Base-by-base conservation (phyloP, 2,888 invertebrate genomes). In the Hydriomena furcata region DNA sequence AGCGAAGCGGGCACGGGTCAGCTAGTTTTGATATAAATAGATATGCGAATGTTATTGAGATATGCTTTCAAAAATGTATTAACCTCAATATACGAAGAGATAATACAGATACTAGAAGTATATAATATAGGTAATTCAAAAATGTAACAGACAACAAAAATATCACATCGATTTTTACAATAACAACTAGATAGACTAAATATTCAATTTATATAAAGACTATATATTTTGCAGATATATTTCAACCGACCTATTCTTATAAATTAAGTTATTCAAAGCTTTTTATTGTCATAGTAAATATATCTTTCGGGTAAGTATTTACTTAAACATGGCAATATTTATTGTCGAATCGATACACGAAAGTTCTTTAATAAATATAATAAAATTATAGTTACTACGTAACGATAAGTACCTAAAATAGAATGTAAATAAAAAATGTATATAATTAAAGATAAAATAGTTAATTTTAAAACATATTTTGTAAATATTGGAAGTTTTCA, bases 141-240 rank as follows among this genome's bases (percentile, higher is more conserved):
- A 68, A 65, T 57, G 60, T 71, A 78, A 75, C 70, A 66, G 69
- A 58, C 56, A 62, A 63, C 63, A 65, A 52, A 63, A 61, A 64
- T 75, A 76, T 79, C 76, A 79, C 74, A 78, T 77, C 64, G 46
- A 75, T 63, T 62, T 57, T 71, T 71, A 68, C 54, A 56, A 43
- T 60, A 60, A 55, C 49, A 50, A 23, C 55, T 55, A 55, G 11
- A 25, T 17, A 17, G 17, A 17, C 17, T 17, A 17, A 17, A 17
- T 17, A 17, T 17, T 17, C 17, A 17, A 4, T 17, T 17, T 17
- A 17, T 17, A 3, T 17, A 17, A n/a, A n/a, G n/a, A n/a, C n/a
- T n/a, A n/a, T n/a, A n/a, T n/a, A n/a, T n/a, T n/a, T n/a, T n/a
- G n/a, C n/a, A n/a, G n/a, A n/a, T n/a, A n/a, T n/a, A n/a, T n/a